phyloP scores from a whole-genome alignment of 2,888 invertebrate genomes.

The Cataglyphis cursor region DNA sequence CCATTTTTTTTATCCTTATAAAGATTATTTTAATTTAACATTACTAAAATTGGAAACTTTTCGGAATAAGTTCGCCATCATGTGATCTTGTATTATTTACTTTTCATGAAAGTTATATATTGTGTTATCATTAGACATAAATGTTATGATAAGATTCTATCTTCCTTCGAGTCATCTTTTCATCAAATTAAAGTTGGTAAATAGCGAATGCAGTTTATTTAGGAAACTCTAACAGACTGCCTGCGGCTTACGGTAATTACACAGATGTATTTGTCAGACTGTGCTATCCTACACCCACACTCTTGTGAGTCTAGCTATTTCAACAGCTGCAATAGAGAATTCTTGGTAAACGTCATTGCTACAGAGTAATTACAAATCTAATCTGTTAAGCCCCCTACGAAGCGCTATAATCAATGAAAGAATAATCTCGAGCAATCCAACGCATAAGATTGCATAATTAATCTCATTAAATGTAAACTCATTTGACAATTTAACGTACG shows the following conservation, averaged over 20 bases:
- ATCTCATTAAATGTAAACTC: background rate
- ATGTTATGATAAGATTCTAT: background rate
- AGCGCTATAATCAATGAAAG: conserved; percentile 14
- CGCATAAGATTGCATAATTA: background rate
- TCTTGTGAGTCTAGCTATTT: conserved; percentile 44
- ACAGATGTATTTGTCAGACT: conserved; percentile 50
- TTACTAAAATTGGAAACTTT: background rate
- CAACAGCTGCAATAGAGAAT: conserved; percentile 48
- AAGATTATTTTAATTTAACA: background rate
- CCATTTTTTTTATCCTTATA: too few relatives aligned
- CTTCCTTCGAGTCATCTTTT: background rate
- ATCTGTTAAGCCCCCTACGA: conserved; percentile 28
- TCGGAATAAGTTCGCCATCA: background rate
- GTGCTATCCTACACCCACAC: conserved; percentile 29
- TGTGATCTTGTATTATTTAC: background rate
- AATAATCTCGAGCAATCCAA: background rate
- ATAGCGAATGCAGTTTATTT: conserved; percentile 33
- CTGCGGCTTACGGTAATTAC: conserved; percentile 40
- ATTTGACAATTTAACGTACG: background rate
- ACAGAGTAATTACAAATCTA: conserved; percentile 41
- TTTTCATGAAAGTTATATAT: background rate
- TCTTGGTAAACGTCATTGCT: conserved; percentile 33
- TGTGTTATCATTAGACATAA: background rate
- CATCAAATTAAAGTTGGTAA: conserved; percentile 24
- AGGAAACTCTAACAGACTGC: conserved; percentile 26